These are phyloP conservation scores for Thera britannica DNA, from an alignment of 2,888 invertebrate species.

Conservation along the genomic window DNA sequence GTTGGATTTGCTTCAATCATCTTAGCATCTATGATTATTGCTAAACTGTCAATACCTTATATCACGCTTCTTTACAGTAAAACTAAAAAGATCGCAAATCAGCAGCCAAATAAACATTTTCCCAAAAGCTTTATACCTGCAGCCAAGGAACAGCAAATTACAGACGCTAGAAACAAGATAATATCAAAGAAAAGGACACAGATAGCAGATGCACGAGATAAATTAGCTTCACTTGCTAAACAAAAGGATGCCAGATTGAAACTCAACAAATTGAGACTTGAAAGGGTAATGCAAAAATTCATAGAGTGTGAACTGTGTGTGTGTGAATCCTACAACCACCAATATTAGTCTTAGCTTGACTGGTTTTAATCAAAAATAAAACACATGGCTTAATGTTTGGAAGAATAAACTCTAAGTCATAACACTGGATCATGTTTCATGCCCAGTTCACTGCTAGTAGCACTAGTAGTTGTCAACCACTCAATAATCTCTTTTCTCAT, in stretches of 20 bases:
- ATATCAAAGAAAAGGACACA: constrained; percentile 91
- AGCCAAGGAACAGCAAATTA: constrained; percentile 52
- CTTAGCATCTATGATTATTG: background rate
- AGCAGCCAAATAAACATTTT: constrained; percentile 43
- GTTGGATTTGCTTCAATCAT: too few species aligned
- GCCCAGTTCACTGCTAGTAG: too few species aligned
- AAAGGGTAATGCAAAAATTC: constrained; percentile 56
- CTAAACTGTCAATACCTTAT: background rate
- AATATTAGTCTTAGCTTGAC: too few species aligned
- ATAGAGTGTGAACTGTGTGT: background rate
- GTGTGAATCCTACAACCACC: too few species aligned
- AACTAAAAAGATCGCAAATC: constrained; percentile 42
- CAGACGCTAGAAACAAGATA: constrained; percentile 91
- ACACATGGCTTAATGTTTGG: too few species aligned
- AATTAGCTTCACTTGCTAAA: constrained; percentile 90
- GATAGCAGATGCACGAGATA: constrained; percentile 92
- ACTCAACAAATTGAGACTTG: constrained; percentile 86
- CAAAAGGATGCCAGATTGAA: constrained; percentile 90
- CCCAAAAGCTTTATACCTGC: constrained; percentile 31
- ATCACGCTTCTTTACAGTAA: constrained; percentile 37
- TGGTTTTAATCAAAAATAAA: too few species aligned
- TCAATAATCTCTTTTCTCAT: too few species aligned
- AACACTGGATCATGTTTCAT: too few species aligned
- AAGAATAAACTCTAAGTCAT: too few species aligned
- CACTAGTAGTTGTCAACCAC: too few species aligned